Conservation (phyloP, 2,113 vertebrate genomes). For the Thamnophis sirtalis region DNA sequence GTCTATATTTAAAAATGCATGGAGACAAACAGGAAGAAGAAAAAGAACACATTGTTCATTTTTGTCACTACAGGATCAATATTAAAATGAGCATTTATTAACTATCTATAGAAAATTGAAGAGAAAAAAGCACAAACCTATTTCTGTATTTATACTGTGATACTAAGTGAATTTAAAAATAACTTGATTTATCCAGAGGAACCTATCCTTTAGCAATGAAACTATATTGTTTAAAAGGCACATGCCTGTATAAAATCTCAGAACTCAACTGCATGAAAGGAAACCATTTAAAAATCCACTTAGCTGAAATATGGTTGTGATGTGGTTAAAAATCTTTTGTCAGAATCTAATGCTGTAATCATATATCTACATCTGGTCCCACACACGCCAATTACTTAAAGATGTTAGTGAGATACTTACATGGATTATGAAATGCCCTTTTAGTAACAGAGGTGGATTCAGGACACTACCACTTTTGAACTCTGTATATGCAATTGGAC, state of each 20-base stretch:
- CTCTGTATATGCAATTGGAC: slow-evolving; percentile 46
- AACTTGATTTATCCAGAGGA: not conserved
- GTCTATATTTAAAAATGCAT: slow-evolving; percentile 50
- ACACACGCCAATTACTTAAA: slow-evolving; percentile 51
- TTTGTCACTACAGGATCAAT: slow-evolving; percentile 52
- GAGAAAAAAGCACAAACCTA: slow-evolving; percentile 15
- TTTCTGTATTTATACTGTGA: not conserved
- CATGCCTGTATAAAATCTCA: slow-evolving; percentile 52
- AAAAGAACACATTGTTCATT: slow-evolving; percentile 49
- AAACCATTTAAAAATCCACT: slow-evolving; percentile 39
- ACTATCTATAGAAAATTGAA: slow-evolving; percentile 39
- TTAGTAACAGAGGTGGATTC: slow-evolving; percentile 61
- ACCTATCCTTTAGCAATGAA: not conserved
- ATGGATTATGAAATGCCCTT: slow-evolving; percentile 58
- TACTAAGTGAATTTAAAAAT: not conserved
- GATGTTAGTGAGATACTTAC: slow-evolving; percentile 49
- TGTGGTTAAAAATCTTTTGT: slow-evolving; percentile 49
- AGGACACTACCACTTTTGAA: slow-evolving; percentile 59
- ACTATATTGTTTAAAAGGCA: slow-evolving; percentile 35
- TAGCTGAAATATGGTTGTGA: slow-evolving; percentile 49
- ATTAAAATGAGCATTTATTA: slow-evolving; percentile 45
- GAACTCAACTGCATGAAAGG: slow-evolving; percentile 11
- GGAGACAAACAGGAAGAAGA: slow-evolving; percentile 51
- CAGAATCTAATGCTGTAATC: slow-evolving; percentile 56
- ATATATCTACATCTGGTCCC: slow-evolving; percentile 61